A percentile compares a stretch with the other conserved stretches of the same genome.
Evolutionary conservation across 1,140 invertebrate species (phyloP).

Genomic region (Gryon sp.): DNA sequence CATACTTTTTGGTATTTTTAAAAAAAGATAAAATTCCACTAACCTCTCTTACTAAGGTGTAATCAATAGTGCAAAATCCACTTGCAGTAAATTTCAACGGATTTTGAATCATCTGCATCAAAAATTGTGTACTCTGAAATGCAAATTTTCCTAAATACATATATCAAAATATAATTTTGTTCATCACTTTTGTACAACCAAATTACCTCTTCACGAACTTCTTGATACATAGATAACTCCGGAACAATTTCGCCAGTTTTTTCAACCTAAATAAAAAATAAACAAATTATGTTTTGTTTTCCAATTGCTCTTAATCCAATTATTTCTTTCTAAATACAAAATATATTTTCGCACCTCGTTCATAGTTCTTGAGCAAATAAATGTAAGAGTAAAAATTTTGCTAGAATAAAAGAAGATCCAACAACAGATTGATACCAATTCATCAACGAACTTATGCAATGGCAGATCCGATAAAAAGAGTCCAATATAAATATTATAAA

Average conservation of each 20-base stretch:
- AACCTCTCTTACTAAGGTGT: constrained; percentile 47
- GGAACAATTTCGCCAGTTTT: constrained; percentile 56
- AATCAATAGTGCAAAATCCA: constrained; percentile 53
- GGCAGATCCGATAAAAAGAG: constrained; percentile 16
- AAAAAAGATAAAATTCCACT: constrained; percentile 18
- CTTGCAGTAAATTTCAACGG: constrained; percentile 48
- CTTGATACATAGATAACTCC: constrained; percentile 46
- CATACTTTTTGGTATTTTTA: too few species aligned
- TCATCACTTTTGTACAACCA: neutral
- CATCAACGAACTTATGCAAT: constrained; percentile 6
- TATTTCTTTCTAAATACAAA: too few species aligned
- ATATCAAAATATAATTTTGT: neutral
- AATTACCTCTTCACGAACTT: constrained; percentile 51
- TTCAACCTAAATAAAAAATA: constrained; percentile 4
- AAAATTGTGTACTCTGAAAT: constrained; percentile 44
- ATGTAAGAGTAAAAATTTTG: constrained; percentile 34
- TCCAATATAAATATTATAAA: constrained; percentile 49
- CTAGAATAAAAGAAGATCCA: constrained; percentile 32
- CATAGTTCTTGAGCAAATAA: constrained; percentile 26
- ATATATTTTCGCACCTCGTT: constrained; percentile 24
- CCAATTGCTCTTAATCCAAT: too few species aligned
- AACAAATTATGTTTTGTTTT: too few species aligned
- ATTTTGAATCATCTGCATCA: constrained; percentile 50
- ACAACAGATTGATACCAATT: constrained; percentile 40
- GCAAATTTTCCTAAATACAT: neutral